phyloP scores from a whole-genome alignment of 1,140 invertebrate genomes.

The Drosophila pectinifera region DNA sequence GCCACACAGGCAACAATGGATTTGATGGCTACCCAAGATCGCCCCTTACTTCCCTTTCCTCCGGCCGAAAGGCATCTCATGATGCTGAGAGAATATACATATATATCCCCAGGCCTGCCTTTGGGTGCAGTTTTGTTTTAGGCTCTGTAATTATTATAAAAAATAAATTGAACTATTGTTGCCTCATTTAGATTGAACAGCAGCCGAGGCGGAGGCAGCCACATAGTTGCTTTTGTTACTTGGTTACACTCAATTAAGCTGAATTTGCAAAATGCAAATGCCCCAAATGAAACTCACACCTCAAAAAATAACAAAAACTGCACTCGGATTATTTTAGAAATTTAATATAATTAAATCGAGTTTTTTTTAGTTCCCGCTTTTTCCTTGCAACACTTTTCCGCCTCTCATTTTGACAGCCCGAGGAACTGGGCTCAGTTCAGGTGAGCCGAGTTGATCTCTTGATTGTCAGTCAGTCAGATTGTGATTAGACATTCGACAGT shows the following conservation, averaged over 20 bases:
- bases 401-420: slow-evolving; percentile 48
- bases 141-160: slow-evolving; percentile 78
- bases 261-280: slow-evolving; percentile 81
- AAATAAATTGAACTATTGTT: slow-evolving; percentile 84
- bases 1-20: slow-evolving; percentile 57
- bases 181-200: slow-evolving; percentile 70
- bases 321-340: slow-evolving; percentile 53
- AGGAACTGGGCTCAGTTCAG: slow-evolving; percentile 23
- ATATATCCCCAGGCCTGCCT: slow-evolving; percentile 7
- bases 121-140: slow-evolving; percentile 46
- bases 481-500: slow-evolving; percentile 60
- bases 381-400: slow-evolving; percentile 44
- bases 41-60: slow-evolving; percentile 13
- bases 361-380: slow-evolving; percentile 8
- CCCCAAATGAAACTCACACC: slow-evolving; percentile 63
- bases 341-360: slow-evolving; percentile 52
- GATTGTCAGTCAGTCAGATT: slow-evolving; percentile 58
- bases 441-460: slow-evolving; percentile 49
- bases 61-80: slow-evolving; percentile 29
- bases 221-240: slow-evolving; percentile 77
- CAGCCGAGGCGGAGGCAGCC: slow-evolving; percentile 11
- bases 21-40: slow-evolving; percentile 39
- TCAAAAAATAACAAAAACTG: slow-evolving; percentile 15
- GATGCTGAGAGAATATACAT: slow-evolving; percentile 70
- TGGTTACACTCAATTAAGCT: slow-evolving; percentile 81